Conservation (phyloP, 2,888 invertebrate species). For the Epirrhoe tristata region DNA sequence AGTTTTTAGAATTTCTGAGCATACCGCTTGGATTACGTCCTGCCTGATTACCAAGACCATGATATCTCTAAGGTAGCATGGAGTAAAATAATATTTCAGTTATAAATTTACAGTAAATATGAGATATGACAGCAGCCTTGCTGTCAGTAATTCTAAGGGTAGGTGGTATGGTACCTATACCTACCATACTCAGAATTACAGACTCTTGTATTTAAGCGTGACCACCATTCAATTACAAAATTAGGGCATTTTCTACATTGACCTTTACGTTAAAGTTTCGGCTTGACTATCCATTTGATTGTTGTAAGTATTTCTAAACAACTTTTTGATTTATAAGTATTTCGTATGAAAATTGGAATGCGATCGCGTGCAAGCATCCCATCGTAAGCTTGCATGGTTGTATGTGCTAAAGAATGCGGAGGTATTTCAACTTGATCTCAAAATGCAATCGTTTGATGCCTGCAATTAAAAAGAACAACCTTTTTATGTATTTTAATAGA, state of each 20-base stretch:
- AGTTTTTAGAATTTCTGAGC: too few species aligned
- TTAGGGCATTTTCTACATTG: conserved; percentile 15
- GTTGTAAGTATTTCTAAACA: not conserved
- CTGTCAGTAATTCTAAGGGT: too few species aligned
- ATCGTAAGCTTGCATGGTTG: not conserved
- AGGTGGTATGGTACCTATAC: too few species aligned
- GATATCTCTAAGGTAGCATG: too few species aligned
- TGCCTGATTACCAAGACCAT: too few species aligned
- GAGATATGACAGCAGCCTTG: too few species aligned
- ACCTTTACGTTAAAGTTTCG: conserved; percentile 13
- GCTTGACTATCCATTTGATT: conserved; percentile 12
- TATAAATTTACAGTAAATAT: too few species aligned
- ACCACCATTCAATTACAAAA: conserved; percentile 13
- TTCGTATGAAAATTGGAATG: not conserved
- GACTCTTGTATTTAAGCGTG: conserved; percentile 5
- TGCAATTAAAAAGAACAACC: not conserved
- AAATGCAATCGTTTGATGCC: not conserved
- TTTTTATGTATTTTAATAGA: too few species aligned
- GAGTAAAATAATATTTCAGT: too few species aligned
- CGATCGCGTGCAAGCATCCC: not conserved
- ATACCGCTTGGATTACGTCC: too few species aligned
- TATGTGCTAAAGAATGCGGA: not conserved
- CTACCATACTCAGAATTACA: not conserved
- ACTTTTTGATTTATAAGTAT: not conserved
- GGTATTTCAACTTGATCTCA: not conserved